Evolutionary conservation across 2,113 vertebrate species (phyloP).

Genomic region (Rhinichthys klamathensis): DNA sequence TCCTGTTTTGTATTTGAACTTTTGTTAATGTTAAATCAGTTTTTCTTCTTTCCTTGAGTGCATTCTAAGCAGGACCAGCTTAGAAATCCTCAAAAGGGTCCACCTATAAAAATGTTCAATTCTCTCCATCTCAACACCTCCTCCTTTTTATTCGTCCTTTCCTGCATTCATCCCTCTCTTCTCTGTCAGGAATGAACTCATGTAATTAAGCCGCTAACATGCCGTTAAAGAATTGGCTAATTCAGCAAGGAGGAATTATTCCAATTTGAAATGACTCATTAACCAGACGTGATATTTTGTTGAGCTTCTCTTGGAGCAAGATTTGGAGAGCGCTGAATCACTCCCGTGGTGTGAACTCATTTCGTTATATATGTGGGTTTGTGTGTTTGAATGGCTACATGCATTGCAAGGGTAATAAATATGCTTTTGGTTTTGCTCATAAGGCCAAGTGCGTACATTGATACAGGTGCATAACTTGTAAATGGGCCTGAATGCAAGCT

Average conservation of each 20-base stretch:
- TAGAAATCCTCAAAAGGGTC: neutral
- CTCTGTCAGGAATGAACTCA: conserved; percentile 74
- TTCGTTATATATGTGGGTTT: conserved; percentile 44
- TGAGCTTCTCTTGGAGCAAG: conserved; percentile 71
- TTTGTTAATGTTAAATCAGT: neutral
- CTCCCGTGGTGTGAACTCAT: conserved; percentile 65
- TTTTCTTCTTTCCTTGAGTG: neutral
- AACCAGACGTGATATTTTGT: conserved; percentile 80
- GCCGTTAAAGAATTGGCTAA: conserved; percentile 82
- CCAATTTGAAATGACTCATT: conserved; percentile 83
- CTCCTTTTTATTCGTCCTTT: conserved; percentile 1
- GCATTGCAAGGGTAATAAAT: conserved; percentile 25
- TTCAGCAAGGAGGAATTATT: conserved; percentile 84
- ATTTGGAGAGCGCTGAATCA: conserved; percentile 76
- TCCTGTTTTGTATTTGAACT: neutral
- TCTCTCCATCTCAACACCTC: conserved; percentile 2
- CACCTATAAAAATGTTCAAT: neutral
- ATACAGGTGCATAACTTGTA: conserved; percentile 34
- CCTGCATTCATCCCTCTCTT: conserved; percentile 56
- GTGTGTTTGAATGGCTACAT: conserved; percentile 2
- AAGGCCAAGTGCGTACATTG: neutral
- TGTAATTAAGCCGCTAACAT: conserved; percentile 84
- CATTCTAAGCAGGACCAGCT: neutral
- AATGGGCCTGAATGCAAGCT: conserved; percentile 2
- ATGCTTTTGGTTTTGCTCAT: conserved; percentile 34